Evolutionary conservation across 2,888 invertebrate species (phyloP), one percentile per base, ranked within the genome.

Genomic region (Cerastis leucographa): DNA sequence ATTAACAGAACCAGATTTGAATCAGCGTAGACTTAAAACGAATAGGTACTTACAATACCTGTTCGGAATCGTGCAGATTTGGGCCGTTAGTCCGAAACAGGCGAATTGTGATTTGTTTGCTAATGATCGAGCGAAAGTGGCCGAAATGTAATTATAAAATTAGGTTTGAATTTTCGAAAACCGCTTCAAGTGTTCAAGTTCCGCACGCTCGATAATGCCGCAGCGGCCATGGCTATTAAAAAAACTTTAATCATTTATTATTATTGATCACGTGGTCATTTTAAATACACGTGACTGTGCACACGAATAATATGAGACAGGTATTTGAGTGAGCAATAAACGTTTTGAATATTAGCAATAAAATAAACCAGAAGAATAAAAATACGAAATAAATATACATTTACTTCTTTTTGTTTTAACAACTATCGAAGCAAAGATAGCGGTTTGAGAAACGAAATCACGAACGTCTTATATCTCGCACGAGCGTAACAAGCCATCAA

Each of bases 1-100:
- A 81, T 78, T 67, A 78, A 65, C 22, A 49, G 74, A 86, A 84
- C 85, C 71, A 74, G 86, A 81, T 86, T 81, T 76, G n/a, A 74
- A 75, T 71, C 54, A 66, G 40, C 62, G 40, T 59, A 56, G 42
- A 65, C 44, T 54, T 59, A 35, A 40, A 56, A 72, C 74, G 25
- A 74, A 69, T 77, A n/a, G n/a, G n/a, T n/a, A 25, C 62, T 71
- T 66, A 73, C 62, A 64, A 59, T 56, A 85, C 67, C 78, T 59
- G 73, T 84, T 84, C 42, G 49, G 44, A 65, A 73, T 71, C 46
- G 59, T 75, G 70, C 59, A 64, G 12, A 79, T 64, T 79, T 46
- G n/a, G 25, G 62, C 49, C 51, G 29, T 8, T 22, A 29, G 29
- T 35, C 49, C 49, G 9, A 66, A 49, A 61, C 40, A 67, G n/a